Percentiles rank a stretch among this genome's conserved stretches.
Evolutionary conservation across 2,797 vertebrate genomes (phyloP).

Genomic region (Australoheros facetus): DNA sequence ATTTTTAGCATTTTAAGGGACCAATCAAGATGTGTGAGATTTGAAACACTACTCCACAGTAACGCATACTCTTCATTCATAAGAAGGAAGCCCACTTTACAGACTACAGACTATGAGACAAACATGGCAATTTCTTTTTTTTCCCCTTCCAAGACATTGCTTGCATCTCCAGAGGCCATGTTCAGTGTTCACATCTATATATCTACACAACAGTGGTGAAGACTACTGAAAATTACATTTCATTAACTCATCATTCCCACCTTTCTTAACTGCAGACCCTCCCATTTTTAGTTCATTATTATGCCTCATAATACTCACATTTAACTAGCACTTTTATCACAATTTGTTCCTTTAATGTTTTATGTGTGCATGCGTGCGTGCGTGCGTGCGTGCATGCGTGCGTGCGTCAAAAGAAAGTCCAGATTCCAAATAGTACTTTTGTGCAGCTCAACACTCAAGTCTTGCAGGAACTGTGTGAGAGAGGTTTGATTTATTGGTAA

Average conservation of each 20-base stretch:
- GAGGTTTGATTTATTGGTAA: constrained; percentile 16
- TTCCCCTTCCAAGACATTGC: neutral
- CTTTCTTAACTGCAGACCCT: neutral
- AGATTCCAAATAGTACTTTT: neutral
- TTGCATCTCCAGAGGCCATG: neutral
- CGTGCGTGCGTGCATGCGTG: too few species aligned
- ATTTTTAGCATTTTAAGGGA: constrained; percentile 5
- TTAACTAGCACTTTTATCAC: neutral
- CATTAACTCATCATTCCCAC: neutral
- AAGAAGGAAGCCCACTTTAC: neutral
- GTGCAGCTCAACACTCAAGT: neutral
- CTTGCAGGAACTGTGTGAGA: constrained; percentile 5
- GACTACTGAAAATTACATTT: neutral
- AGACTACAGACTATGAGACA: neutral
- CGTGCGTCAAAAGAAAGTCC: neutral
- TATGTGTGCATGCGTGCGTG: too few species aligned
- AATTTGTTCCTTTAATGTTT: neutral
- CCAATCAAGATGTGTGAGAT: neutral
- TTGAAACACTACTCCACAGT: neutral
- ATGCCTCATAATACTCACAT: neutral
- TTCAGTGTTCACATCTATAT: neutral
- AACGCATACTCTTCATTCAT: neutral
- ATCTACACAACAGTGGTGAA: neutral
- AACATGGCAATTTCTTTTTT: neutral
- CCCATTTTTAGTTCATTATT: neutral